Conservation (phyloP, 2,797 vertebrate species). For the Nyctibius grandis region DNA sequence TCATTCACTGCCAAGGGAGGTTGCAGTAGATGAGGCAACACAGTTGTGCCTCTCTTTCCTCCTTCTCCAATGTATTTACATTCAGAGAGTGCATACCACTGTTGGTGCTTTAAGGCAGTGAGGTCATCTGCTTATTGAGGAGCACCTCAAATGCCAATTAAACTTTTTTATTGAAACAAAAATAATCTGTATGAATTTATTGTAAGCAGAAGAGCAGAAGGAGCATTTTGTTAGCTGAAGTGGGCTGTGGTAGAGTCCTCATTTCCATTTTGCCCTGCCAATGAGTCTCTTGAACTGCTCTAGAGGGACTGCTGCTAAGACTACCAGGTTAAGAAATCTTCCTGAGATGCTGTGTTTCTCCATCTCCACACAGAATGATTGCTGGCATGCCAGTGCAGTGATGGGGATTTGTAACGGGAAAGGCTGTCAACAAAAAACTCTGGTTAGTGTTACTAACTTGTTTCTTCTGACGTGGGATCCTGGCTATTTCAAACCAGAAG, state of each 20-base stretch:
- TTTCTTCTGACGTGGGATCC: background rate
- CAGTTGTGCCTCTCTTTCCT: background rate
- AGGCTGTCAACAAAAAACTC: background rate
- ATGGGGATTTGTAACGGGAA: background rate
- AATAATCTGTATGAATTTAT: background rate
- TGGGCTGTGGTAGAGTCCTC: background rate
- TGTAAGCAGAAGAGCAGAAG: background rate
- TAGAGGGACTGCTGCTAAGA: background rate
- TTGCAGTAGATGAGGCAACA: background rate
- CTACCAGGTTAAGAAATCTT: background rate
- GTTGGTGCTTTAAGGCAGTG: background rate
- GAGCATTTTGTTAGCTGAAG: background rate
- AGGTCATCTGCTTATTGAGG: background rate
- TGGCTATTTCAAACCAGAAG: background rate
- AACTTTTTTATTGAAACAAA: background rate
- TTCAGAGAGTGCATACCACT: background rate
- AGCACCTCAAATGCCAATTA: background rate
- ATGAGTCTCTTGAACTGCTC: background rate
- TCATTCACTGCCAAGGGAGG: fast-evolving
- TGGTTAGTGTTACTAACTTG: background rate
- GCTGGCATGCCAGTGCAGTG: background rate
- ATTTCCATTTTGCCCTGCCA: background rate
- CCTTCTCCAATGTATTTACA: background rate
- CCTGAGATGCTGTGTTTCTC: background rate
- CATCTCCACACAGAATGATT: background rate